A percentile compares a stretch with the other conserved stretches of the same genome.
Conservation (phyloP, 2,797 vertebrate species). For the Karalla daura region DNA sequence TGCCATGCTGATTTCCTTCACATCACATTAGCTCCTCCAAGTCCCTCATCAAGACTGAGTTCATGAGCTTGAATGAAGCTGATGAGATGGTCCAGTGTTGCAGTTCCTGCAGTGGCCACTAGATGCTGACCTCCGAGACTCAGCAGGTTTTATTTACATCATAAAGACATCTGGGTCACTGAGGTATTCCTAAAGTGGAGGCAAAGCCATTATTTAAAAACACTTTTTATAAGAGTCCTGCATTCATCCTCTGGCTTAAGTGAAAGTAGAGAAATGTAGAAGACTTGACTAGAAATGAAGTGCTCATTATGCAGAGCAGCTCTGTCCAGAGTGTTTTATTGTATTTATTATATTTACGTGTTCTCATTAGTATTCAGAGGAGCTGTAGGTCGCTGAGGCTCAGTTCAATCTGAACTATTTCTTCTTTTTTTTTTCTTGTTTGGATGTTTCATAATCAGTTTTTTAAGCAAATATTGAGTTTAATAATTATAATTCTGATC, state of each 20-base stretch:
- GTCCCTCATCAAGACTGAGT: background rate
- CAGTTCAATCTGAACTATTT: too few species aligned
- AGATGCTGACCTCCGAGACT: conserved; percentile 40
- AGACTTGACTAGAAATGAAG: background rate
- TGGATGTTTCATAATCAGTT: background rate
- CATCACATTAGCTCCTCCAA: too few species aligned
- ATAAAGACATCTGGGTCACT: background rate
- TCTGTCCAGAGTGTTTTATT: background rate
- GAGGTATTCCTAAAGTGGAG: background rate
- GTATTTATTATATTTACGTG: too few species aligned
- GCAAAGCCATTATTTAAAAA: background rate
- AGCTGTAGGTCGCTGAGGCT: background rate
- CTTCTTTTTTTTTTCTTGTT: too few species aligned
- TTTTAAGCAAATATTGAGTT: background rate
- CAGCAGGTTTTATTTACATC: background rate
- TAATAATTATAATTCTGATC: background rate
- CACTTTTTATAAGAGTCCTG: background rate
- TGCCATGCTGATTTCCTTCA: too few species aligned
- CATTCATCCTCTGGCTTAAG: background rate
- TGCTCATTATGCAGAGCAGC: background rate
- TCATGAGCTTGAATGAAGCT: too few species aligned
- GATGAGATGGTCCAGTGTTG: too few species aligned
- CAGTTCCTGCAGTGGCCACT: conserved; percentile 43
- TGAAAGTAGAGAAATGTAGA: background rate
- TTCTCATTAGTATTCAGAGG: background rate